A percentile compares a stretch with the other conserved stretches of the same genome.
Conservation (phyloP, 2,797 vertebrate genomes). For the Paramormyrops hopkinsi region DNA sequence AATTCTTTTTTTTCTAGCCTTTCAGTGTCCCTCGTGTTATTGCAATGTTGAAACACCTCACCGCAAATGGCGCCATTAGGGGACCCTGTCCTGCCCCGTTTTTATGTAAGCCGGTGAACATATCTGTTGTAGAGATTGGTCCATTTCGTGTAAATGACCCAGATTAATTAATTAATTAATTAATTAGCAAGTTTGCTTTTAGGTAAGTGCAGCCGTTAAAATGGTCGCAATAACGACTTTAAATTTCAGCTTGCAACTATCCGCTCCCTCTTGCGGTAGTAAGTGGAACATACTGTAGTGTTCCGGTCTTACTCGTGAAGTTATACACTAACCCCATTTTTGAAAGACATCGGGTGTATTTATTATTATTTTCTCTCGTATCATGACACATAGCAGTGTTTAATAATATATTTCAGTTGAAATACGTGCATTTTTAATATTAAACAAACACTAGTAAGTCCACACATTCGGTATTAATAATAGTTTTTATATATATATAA, state of each 20-base stretch:
- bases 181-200: background rate
- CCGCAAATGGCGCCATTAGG: background rate
- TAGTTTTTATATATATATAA: background rate
- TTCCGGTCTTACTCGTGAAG: background rate
- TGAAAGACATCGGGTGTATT: background rate
- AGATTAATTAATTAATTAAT: background rate
- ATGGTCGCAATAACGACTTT: background rate
- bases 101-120: background rate
- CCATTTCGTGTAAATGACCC: background rate
- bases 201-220: background rate
- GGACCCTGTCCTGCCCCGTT: background rate
- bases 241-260: background rate
- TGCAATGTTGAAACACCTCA: background rate
- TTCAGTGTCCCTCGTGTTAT: background rate
- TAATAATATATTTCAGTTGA: background rate
- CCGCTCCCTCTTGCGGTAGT: constrained; percentile 1
- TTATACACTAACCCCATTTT: background rate
- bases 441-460: background rate
- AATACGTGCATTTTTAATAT: background rate
- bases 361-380: background rate
- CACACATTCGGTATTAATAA: background rate
- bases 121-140: background rate
- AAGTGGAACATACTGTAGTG: background rate
- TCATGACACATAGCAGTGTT: background rate
- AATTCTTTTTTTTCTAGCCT: background rate